Base-by-base conservation (phyloP, 2,888 invertebrate genomes). In the Rhamphomyia laevipes region DNA sequence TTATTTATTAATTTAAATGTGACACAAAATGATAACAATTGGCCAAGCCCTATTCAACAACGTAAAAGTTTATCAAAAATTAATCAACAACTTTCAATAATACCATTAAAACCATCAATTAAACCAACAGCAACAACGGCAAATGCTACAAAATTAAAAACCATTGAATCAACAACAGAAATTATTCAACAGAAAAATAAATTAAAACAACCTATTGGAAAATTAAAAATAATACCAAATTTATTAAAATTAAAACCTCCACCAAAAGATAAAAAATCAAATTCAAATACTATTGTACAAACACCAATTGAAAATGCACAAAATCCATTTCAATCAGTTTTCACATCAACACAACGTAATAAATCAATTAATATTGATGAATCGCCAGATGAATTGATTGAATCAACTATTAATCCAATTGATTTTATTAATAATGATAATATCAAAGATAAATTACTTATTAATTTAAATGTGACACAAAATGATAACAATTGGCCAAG, bases 331-430 rank as follows among this genome's bases (percentile, higher is more conserved):
- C 48, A 55, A 2, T 49, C 55, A 2, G 55, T 58, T 43, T 54
- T 59, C 1, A 61, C 61, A 11, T 61, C 61, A 9, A 61, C 61
- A 0, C 56, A 55, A 16, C 47, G 57, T 9, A 59, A 57, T 49
- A 48, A 48, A 1, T 45, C 52, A 2, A 18, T 31, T 1, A 49
- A 53, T 15, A 49, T 47, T 16, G 31, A 27, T 13, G 47, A 21
- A n/a, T 38, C 9, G 9, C 17, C 18, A 18, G n/a, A 17, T 11
- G 18, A 40, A 18, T 17, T 40, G 12, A n/a, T 7, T 18, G 40
- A 18, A 21, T 10, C 18, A 12, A 40, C 12, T 12, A n/a, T 40
- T 18, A 40, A 18, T 40, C 17, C 17, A 13, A 40, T 40, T 12
- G 18, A 40, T 13, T 12, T 12, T 40, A 4, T 12, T 12, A 13